Percentiles rank a stretch among this genome's conserved stretches.
Evolutionary conservation across 2,888 invertebrate genomes (phyloP).

Genomic region (Leucoptera coffeella): DNA sequence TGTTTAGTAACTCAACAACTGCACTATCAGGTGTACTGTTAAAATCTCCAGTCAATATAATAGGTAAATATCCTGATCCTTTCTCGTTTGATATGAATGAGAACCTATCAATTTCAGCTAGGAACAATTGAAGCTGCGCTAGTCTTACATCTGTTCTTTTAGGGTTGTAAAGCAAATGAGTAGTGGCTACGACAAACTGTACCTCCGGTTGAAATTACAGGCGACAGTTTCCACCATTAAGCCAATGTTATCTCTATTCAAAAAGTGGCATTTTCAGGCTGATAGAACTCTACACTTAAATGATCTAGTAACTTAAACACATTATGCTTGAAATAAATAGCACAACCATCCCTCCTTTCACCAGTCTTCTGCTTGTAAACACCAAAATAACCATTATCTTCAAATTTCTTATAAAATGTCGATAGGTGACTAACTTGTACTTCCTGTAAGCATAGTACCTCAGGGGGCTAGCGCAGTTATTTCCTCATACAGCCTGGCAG

Average conservation of each 20-base stretch:
- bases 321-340: conserved; percentile 70
- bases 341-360: conserved; percentile 79
- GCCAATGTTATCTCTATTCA: conserved; percentile 86
- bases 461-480: conserved; percentile 26
- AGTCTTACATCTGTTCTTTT: conserved; percentile 81
- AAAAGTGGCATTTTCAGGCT: conserved; percentile 30
- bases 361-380: conserved; percentile 82
- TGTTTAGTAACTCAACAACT: conserved; percentile 62
- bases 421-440: conserved; percentile 72
- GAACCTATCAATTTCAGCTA: conserved; percentile 79
- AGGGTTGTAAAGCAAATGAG: conserved; percentile 92
- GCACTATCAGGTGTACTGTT: conserved; percentile 74
- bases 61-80: conserved; percentile 58
- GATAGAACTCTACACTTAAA: conserved; percentile 60
- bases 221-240: conserved; percentile 71
- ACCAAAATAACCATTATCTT: conserved; percentile 61
- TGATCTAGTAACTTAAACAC: conserved; percentile 62
- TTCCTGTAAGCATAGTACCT: conserved; percentile 79
- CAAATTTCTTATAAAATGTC: conserved; percentile 51
- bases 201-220: conserved; percentile 30
- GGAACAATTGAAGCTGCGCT: conserved; percentile 77
- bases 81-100: conserved; percentile 40
- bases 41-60: conserved; percentile 89
- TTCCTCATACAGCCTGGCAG: conserved; percentile 35
- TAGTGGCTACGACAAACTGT: conserved; percentile 78